Conservation (phyloP, 2,113 vertebrate species). For the Calyptommatus sinebrachiatus region DNA sequence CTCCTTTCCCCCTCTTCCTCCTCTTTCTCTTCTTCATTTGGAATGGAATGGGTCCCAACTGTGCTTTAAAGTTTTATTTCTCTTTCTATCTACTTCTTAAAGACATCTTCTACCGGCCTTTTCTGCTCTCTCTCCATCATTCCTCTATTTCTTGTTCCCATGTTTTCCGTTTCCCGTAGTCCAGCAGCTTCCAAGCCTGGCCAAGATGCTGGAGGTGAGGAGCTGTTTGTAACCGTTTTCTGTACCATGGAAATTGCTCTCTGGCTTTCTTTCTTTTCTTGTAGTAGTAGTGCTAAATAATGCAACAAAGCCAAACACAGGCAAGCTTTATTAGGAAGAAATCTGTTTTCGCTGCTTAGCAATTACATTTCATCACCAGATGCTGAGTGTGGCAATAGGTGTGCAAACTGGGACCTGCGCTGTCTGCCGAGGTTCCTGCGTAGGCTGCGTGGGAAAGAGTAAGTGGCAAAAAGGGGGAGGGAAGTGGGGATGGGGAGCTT, state of each 20-base stretch:
- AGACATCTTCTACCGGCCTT: no score
- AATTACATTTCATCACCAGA: not conserved
- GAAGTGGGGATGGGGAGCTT: not conserved
- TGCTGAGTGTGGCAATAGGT: not conserved
- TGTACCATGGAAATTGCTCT: not conserved
- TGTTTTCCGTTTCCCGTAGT: no score
- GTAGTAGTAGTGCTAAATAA: conserved; percentile 11
- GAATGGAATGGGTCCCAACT: no score
- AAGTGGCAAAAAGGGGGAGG: no score
- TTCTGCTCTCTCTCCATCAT: no score
- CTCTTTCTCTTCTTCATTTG: no score
- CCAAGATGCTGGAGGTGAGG: not conserved
- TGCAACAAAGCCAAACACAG: conserved; percentile 2
- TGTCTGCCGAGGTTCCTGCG: not conserved
- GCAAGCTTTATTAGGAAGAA: not conserved
- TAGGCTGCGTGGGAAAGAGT: no score
- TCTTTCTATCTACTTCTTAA: no score
- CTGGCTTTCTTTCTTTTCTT: not conserved
- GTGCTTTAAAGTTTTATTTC: no score
- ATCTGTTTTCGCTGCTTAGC: conserved; percentile 11
- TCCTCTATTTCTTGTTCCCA: no score
- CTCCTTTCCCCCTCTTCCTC: no score
- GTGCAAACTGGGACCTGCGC: not conserved
- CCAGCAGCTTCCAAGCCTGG: not conserved
- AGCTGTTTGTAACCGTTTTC: not conserved